Conservation (phyloP, 2,797 vertebrate genomes). For the Acanthis flammea region DNA sequence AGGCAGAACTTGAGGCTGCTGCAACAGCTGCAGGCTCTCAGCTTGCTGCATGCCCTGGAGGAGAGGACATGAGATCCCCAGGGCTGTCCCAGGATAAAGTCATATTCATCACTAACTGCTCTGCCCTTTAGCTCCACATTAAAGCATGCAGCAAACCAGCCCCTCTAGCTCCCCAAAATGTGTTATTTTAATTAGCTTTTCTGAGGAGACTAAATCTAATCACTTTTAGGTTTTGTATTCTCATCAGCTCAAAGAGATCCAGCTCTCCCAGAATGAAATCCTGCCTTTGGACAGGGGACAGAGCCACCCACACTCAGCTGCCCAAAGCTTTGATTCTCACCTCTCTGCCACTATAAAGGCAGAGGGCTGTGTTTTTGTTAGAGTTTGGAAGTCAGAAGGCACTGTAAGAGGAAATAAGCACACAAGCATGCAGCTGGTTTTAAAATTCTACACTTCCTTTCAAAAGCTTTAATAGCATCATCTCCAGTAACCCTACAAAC, state of each 20-base stretch:
- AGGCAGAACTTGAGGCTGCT: neutral
- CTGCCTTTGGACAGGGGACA: neutral
- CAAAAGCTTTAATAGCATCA: conserved; percentile 34
- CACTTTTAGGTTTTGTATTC: neutral
- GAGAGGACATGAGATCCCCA: neutral
- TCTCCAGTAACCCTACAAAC: neutral
- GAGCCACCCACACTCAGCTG: neutral
- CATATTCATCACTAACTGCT: neutral
- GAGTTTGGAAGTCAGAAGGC: neutral
- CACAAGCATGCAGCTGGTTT: neutral
- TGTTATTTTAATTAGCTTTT: neutral
- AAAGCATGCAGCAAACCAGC: neutral
- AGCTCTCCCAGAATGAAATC: neutral
- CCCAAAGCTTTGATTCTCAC: neutral
- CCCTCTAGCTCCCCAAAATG: neutral
- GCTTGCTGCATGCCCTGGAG: neutral
- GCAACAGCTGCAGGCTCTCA: neutral
- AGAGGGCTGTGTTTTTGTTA: neutral
- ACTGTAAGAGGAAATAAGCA: neutral
- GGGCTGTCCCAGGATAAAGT: neutral
- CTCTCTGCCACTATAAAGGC: neutral
- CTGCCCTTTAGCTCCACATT: neutral
- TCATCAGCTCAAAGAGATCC: neutral
- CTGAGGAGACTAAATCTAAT: neutral
- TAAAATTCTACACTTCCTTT: conserved; percentile 6